phyloP scores from a whole-genome alignment of 2,888 invertebrate species.

The Zygogramma bicolorata region DNA sequence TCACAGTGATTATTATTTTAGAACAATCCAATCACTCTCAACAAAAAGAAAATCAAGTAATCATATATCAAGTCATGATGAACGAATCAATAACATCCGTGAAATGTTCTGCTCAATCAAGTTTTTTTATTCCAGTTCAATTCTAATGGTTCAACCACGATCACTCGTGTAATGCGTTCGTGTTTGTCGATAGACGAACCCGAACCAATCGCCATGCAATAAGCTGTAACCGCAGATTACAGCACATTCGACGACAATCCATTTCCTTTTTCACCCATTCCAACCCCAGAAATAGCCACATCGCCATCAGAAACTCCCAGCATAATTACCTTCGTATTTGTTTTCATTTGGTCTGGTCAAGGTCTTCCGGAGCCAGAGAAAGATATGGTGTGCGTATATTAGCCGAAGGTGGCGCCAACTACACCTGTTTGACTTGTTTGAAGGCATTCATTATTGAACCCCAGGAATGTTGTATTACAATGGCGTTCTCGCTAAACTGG shows the following conservation, averaged over 20 bases:
- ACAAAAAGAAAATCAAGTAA: too few relatives aligned
- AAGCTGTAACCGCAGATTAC: neutral
- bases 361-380: constrained; percentile 32
- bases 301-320: neutral
- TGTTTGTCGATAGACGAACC: neutral
- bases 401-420: constrained; percentile 43
- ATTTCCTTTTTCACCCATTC: neutral
- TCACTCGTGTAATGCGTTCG: too few relatives aligned
- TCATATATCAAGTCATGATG: too few relatives aligned
- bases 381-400: constrained; percentile 31
- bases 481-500: constrained; percentile 16
- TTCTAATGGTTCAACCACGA: too few relatives aligned
- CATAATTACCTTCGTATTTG: constrained; percentile 13
- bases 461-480: constrained; percentile 29
- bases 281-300: neutral
- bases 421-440: constrained; percentile 44
- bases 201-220: neutral
- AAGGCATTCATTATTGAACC: constrained; percentile 34
- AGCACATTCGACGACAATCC: neutral
- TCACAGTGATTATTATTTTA: too few relatives aligned
- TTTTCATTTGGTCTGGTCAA: constrained; percentile 28
- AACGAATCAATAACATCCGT: too few relatives aligned
- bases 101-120: too few relatives aligned
- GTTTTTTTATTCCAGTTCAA: too few relatives aligned
- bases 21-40: too few relatives aligned